These are phyloP conservation scores for Heliornis fulica DNA, from an alignment of 2,113 vertebrate species.

Conservation along the genomic window DNA sequence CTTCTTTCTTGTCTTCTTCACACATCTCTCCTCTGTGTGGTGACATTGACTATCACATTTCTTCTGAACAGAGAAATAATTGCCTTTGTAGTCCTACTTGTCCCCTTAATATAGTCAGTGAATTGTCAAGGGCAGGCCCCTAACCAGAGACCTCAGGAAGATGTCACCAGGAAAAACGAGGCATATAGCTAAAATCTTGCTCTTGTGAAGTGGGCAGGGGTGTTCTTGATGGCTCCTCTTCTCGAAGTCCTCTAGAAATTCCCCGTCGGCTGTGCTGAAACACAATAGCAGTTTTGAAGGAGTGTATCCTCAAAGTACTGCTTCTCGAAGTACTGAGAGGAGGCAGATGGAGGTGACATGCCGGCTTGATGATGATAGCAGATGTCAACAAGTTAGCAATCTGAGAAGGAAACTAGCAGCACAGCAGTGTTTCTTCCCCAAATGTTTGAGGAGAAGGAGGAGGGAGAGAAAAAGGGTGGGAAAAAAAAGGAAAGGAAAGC, in stretches of 20 bases:
- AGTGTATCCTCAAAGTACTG: background rate
- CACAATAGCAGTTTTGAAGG: background rate
- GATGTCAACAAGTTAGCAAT: conserved; percentile 41
- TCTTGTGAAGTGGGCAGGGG: background rate
- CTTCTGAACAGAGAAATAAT: background rate
- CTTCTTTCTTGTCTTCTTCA: conserved; percentile 18
- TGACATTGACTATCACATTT: conserved; percentile 24
- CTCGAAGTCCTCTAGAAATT: conserved; percentile 2
- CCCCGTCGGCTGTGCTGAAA: background rate
- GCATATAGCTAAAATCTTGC: background rate
- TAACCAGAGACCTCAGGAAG: background rate
- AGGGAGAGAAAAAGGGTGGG: background rate
- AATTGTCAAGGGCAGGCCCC: background rate
- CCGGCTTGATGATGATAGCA: background rate
- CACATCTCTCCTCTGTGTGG: background rate
- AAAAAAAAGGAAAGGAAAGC: background rate
- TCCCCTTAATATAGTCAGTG: background rate
- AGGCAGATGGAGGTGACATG: conserved; percentile 44
- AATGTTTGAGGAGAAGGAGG: background rate
- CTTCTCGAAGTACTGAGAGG: background rate
- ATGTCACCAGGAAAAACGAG: background rate
- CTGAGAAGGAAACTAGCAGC: conserved; percentile 18
- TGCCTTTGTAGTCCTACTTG: background rate
- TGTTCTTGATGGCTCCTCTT: background rate
- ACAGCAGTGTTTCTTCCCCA: background rate